Percentiles rank a stretch among this genome's conserved stretches.
Evolutionary conservation across 2,888 invertebrate genomes (phyloP).

Genomic region (Brachypalpus laphriformis): DNA sequence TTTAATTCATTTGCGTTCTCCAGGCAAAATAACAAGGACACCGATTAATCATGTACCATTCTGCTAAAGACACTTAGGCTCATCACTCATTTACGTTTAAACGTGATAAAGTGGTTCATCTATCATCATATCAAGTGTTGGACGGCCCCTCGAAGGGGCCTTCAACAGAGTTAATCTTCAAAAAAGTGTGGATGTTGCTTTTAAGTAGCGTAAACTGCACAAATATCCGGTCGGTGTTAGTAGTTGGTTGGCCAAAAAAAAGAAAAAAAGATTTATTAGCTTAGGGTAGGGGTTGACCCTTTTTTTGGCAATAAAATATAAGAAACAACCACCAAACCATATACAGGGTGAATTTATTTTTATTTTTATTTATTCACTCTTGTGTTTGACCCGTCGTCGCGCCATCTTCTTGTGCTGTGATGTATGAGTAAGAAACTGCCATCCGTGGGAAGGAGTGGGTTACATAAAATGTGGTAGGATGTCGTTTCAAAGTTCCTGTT

Average conservation of each 20-base stretch:
- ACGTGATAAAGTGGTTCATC: conserved; percentile 49
- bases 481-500: neutral
- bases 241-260: conserved; percentile 9
- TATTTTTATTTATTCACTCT: conserved; percentile 1
- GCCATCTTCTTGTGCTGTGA: neutral
- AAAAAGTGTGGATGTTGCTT: conserved; percentile 33
- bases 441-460: neutral
- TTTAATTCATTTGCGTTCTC: conserved; percentile 24
- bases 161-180: conserved; percentile 10
- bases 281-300: conserved; percentile 44
- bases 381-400: neutral
- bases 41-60: conserved; percentile 44
- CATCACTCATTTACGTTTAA: conserved; percentile 48
- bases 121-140: conserved; percentile 46
- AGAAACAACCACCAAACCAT: neutral
- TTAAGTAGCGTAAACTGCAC: conserved; percentile 43
- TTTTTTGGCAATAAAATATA: conserved; percentile 11
- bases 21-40: conserved; percentile 12
- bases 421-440: neutral
- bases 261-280: conserved; percentile 57
- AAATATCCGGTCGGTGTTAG: conserved; percentile 29
- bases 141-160: neutral
- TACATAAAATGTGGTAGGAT: neutral
- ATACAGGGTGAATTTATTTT: conserved; percentile 18
- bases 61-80: conserved; percentile 35